Base-by-base conservation (phyloP, 1,140 invertebrate species). In the Triops cancriformis region DNA sequence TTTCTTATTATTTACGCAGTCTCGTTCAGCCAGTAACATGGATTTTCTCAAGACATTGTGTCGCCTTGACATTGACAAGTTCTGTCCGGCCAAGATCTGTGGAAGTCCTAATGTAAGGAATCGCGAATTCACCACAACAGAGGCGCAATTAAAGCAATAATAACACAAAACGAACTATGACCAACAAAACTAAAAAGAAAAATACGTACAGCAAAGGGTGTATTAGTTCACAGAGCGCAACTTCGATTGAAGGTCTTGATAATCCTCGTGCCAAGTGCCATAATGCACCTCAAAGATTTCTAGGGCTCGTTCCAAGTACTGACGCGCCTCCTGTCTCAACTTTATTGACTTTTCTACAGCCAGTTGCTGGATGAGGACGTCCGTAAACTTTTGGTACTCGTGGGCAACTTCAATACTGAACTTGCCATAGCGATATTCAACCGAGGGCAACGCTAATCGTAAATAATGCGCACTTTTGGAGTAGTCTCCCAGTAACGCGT, bases 351-450 rank as follows among this genome's bases (percentile, higher is more conserved):
- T n/a, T 23, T 73, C 10, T 26, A n/a, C 23, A 0, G 26, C 18
- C 1, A 41, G n/a, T 18, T 26, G n/a, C 73, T 76, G 72, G 26
- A 81, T 37, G 73, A 80, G 72, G 0, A 80, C 79, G 75, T 86
- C 85, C 4, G 83, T 85, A 5, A 87, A 81, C 82, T 86, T 87
- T 72, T 85, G 86, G 26, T 89, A 83, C 82, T 89, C 88, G 77
- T 87, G 84, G 0, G 84, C 86, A 76, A 88, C 80, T 83, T 90
- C 89, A 73, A 89, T 83, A 80, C 89, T 89, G 43, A 84, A 82
- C 10, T 78, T 79, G 0, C 89, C 89, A 84, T 86, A 90, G 76
- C 85, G 83, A 78, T 85, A 81, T 79, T 85, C 84, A n/a, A 88
- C 81, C 42, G 84, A 82, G 4, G 80, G 72, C 18, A 89, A 79